A percentile compares a stretch with the other conserved stretches of the same genome.
Evolutionary conservation across 2,888 invertebrate genomes (phyloP).

Genomic region (Oligia strigilis): DNA sequence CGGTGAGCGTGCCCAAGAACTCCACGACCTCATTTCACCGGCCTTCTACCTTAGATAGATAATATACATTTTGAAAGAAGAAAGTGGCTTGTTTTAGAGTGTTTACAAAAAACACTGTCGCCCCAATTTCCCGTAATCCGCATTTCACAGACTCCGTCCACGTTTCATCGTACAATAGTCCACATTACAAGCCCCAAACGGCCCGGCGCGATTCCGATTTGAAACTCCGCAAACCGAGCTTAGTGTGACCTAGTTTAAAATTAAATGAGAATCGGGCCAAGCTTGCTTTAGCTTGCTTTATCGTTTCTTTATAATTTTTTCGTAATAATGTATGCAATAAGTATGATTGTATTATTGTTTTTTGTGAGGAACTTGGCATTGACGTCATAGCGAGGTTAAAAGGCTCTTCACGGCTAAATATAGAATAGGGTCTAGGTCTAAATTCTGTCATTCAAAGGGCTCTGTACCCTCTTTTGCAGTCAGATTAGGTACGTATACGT

Average conservation of each 20-base stretch:
- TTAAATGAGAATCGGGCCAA: constrained; percentile 55
- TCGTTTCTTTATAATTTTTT: constrained; percentile 17
- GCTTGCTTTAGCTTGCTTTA: not conserved
- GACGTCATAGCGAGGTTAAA: not conserved
- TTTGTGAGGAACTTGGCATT: not conserved
- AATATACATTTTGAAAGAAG: not conserved
- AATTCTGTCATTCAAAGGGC: not conserved
- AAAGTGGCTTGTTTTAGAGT: not conserved
- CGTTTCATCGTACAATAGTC: constrained; percentile 47
- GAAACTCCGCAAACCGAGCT: constrained; percentile 49
- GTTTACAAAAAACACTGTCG: not conserved
- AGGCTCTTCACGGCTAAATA: not conserved
- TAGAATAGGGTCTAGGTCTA: not conserved
- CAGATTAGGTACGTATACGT: no score
- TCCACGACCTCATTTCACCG: no score
- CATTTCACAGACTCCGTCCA: constrained; percentile 6
- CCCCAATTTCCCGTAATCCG: constrained; percentile 15
- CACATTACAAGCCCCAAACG: constrained; percentile 47
- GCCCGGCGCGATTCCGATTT: constrained; percentile 47
- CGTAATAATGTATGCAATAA: not conserved
- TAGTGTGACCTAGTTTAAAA: constrained; percentile 65
- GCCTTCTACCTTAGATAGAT: not conserved
- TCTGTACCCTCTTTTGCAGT: not conserved
- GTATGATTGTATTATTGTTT: not conserved
- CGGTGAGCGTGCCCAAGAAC: no score